Evolutionary conservation across 2,113 vertebrate genomes (phyloP).

Genomic region (human): DNA sequence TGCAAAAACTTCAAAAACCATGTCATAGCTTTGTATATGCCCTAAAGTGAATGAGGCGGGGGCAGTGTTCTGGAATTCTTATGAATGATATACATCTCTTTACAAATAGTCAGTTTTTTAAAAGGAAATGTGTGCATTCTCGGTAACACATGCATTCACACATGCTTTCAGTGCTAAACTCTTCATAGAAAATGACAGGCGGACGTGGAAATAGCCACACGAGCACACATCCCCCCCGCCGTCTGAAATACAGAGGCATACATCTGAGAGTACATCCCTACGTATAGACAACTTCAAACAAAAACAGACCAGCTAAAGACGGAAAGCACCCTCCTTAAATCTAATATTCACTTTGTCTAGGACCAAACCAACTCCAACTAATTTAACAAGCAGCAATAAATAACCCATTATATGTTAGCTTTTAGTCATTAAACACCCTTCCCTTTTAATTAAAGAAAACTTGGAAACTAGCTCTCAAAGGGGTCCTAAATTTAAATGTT

Average conservation of each 20-base stretch:
- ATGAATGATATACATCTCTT: neutral
- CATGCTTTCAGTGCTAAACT: neutral
- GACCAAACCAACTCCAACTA: constrained; percentile 32
- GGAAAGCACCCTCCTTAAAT: neutral
- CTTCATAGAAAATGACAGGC: neutral
- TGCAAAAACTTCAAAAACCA: neutral
- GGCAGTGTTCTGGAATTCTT: neutral
- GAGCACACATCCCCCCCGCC: neutral
- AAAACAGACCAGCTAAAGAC: neutral
- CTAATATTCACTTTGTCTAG: neutral
- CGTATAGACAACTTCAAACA: neutral
- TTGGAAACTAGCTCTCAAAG: constrained; percentile 47
- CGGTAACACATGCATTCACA: neutral
- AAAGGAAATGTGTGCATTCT: constrained; percentile 17
- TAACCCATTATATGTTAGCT: constrained; percentile 1
- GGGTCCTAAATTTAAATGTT: constrained; percentile 39
- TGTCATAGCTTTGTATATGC: neutral
- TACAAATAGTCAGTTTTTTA: neutral
- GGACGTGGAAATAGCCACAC: neutral
- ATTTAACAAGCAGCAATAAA: constrained; percentile 52
- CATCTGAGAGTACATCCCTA: neutral
- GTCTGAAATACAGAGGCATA: neutral
- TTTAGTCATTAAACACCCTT: constrained; percentile 58
- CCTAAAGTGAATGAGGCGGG: neutral
- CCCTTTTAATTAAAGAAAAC: constrained; percentile 62